These are phyloP conservation scores for Limonius californicus DNA, from an alignment of 1,140 invertebrate genomes.

Conservation along the genomic window DNA sequence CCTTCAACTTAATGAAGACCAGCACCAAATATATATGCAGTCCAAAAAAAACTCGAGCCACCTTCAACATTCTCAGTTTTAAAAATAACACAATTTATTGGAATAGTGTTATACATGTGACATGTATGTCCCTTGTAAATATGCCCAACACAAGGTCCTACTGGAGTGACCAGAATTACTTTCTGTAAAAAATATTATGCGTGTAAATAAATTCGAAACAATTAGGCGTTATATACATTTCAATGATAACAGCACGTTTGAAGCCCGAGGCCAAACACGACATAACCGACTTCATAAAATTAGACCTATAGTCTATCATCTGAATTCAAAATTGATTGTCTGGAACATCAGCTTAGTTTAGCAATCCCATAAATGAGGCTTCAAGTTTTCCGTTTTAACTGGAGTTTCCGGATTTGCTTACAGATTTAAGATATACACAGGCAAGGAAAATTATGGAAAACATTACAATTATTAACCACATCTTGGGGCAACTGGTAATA, in stretches of 20 bases:
- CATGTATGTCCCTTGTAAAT: conserved; percentile 40
- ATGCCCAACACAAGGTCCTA: conserved; percentile 39
- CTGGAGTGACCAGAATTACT: conserved; percentile 40
- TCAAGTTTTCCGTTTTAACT: conserved; percentile 39
- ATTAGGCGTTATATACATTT: conserved; percentile 26
- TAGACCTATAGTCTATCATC: conserved; percentile 15
- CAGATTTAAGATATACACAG: conserved; percentile 28
- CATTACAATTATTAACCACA: conserved; percentile 4
- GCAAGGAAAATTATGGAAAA: conserved; percentile 5
- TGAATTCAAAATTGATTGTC: conserved; percentile 36
- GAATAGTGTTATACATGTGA: conserved; percentile 43
- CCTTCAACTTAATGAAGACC: conserved; percentile 27
- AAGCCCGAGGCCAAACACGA: background rate
- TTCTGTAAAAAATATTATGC: conserved; percentile 39
- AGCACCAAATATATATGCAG: conserved; percentile 13
- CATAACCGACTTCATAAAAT: background rate
- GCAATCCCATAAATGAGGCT: conserved; percentile 47
- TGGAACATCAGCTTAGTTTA: conserved; percentile 22
- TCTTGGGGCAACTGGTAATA: background rate
- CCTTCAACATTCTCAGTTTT: conserved; percentile 8
- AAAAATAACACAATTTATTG: conserved; percentile 28
- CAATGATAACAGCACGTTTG: background rate
- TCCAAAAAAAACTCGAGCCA: background rate
- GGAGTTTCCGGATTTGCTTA: conserved; percentile 26
- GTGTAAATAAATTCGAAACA: conserved; percentile 43